Evolutionary conservation across 37 sponge, comb jelly and placozoan species (phyloP).

Genomic region (Ephydatia muelleri): DNA sequence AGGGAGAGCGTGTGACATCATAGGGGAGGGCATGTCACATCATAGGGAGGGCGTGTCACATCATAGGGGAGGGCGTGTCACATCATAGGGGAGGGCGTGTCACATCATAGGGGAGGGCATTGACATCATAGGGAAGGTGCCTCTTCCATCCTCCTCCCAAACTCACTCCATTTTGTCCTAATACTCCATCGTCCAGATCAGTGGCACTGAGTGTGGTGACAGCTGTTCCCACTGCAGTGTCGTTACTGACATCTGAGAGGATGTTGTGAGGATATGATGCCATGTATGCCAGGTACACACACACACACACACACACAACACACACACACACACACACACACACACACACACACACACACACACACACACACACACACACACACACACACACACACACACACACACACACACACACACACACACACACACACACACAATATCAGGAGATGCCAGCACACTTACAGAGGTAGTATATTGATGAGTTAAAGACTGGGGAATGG

Average conservation of each 20-base stretch:
- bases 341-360: neutral
- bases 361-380: constrained; percentile 7
- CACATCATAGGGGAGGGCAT: neutral
- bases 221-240: constrained; percentile 10
- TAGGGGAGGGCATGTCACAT: neutral
- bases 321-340: neutral
- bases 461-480: constrained; percentile 23
- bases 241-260: constrained; percentile 45
- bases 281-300: neutral
- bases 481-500: constrained; percentile 35
- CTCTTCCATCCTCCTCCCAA: neutral
- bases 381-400: constrained; percentile 8
- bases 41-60: too few relatives aligned
- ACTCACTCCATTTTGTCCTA: constrained; percentile 13
- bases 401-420: constrained; percentile 13
- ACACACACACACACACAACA: neutral
- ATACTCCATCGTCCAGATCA: constrained; percentile 37
- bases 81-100: neutral
- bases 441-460: neutral
- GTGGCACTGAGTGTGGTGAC: constrained; percentile 33
- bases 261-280: neutral
- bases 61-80: neutral
- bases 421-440: neutral
- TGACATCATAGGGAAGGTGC: too few relatives aligned
- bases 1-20: too few relatives aligned